Base-by-base conservation (phyloP, 1,140 invertebrate species). In the Drusus annulatus region DNA sequence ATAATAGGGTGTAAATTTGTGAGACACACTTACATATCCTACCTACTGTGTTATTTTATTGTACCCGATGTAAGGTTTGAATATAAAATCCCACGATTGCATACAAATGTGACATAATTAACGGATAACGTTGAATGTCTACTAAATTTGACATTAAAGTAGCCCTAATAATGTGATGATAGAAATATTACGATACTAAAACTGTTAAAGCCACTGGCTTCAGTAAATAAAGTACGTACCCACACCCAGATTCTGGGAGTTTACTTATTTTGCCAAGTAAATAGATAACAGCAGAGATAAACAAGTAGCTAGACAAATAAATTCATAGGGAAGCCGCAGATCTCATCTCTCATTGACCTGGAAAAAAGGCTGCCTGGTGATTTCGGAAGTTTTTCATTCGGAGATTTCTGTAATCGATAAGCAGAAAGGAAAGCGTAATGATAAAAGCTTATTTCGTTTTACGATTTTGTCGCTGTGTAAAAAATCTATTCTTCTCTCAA, bases 381-480 rank as follows among this genome's bases (percentile, higher is more conserved):
- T 52, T 19, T 71, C 13, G 13, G 21, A 71, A 54, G 17, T 52
- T 71, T 51, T 71, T 25, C 17, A 71, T 71, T 71, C 45, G 51
- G 36, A 50, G 31, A 21, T 51, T 50, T 69, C 3, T 17, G 65
- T 69, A 69, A 69, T 50, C 8, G 45, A 50, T 21, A 51, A 51
- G 68, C 19, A 21, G 45, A 51, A 51, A 51, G 68, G 13, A 52
- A 71, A 50, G n/a, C n/a, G n/a, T n/a, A n/a, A n/a, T n/a, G 36
- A 51, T 71, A 71, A 71, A 71, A 71, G 65, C 16, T 71, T 71
- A 51, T 52, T 51, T 51, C 65, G 21, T 10, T 71, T 10, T 71
- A 21, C 15, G 3, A 17, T 71, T 23, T 19, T 71, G 45, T 25
- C 45, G 68, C 68, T 19, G 21, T 28, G 19, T 71, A 51, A 51